Base-by-base conservation (phyloP, 2,888 invertebrate genomes). In the Mallateleia sp. region DNA sequence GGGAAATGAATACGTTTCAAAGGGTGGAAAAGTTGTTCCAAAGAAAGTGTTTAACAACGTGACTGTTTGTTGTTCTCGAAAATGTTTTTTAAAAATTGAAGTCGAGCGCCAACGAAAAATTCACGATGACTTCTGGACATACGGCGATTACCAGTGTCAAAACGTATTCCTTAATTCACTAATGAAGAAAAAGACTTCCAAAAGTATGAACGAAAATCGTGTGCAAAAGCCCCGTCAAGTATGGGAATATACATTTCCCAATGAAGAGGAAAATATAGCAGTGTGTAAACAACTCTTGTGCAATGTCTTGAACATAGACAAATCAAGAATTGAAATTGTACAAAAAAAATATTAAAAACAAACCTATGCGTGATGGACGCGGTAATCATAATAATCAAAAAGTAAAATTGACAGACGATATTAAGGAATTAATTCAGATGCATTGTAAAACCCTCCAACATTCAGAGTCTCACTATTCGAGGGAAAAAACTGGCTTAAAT, bases 401-500 rank as follows among this genome's bases (percentile, higher is more conserved):
- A 50, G 50, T 50, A 22, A 18, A 50, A 50, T 11, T 20, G 8
- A 32, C 32, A 4, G 32, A 32, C 4, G 32, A 32, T 32, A 8
- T 32, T 6, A 38, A 38, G 14, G 8, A 7, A 38, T 38, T 7
- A 60, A 60, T 32, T 11, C 34, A 66, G 20, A 38, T 11, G 11
- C 87, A 87, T 66, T 87, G 82, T 38, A 18, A 87, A 28, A 74
- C 64, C 45, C 4, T 79, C n/a, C 75, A 74, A 0, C 78, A 87
- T 79, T 74, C 82, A 1, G 56, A 74, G 28, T 82, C 83, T 1
- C 79, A 87, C 34, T 87, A 87, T 28, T 1, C 79, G 0, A 67
- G 64, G n/a, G 25, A 58, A 0, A 47, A 77, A 58, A 45, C 83
- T 7, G 50, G 60, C 47, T 25, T 83, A 18, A 77, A 85, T 50